These are phyloP conservation scores for Neoaliturus tenellus DNA, from an alignment of 2,888 invertebrate species.

Conservation along the genomic window DNA sequence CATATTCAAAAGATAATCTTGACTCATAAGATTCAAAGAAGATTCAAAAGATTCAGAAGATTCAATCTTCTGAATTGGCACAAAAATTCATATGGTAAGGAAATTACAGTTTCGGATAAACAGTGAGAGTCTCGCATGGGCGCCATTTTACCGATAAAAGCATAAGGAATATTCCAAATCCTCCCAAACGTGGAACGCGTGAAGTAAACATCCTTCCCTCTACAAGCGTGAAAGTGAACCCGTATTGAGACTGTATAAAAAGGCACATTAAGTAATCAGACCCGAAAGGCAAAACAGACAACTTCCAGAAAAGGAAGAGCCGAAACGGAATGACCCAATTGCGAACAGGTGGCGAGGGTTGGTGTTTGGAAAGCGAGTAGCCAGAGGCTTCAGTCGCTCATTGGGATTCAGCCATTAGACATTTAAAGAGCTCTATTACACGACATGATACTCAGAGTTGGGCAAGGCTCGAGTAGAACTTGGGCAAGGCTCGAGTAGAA, in stretches of 20 bases:
- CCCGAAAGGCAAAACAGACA: background rate
- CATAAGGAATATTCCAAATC: too few relatives aligned
- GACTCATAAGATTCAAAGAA: too few relatives aligned
- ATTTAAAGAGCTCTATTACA: slow-evolving; percentile 21
- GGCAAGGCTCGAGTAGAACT: background rate
- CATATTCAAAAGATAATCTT: too few relatives aligned
- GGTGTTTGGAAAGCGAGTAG: background rate
- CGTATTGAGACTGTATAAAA: background rate
- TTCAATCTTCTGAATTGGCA: too few relatives aligned
- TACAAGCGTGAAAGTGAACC: too few relatives aligned
- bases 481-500: background rate
- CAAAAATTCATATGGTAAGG: too few relatives aligned
- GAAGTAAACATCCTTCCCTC: too few relatives aligned
- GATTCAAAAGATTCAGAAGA: too few relatives aligned
- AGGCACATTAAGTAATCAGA: background rate
- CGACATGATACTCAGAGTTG: slow-evolving; percentile 12
- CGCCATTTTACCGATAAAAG: too few relatives aligned
- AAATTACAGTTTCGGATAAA: too few relatives aligned
- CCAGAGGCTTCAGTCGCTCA: slow-evolving; percentile 1
- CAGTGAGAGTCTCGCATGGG: too few relatives aligned
- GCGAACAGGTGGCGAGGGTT: slow-evolving; percentile 15
- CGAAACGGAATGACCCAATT: slow-evolving; percentile 9
- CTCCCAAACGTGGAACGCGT: too few relatives aligned
- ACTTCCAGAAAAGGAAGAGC: slow-evolving; percentile 41
- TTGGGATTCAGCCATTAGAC: slow-evolving; percentile 23